Evolutionary conservation across 2,113 vertebrate genomes (phyloP), one percentile per base, ranked within the genome.

Genomic region (Dunckerocampus dactyliophorus): DNA sequence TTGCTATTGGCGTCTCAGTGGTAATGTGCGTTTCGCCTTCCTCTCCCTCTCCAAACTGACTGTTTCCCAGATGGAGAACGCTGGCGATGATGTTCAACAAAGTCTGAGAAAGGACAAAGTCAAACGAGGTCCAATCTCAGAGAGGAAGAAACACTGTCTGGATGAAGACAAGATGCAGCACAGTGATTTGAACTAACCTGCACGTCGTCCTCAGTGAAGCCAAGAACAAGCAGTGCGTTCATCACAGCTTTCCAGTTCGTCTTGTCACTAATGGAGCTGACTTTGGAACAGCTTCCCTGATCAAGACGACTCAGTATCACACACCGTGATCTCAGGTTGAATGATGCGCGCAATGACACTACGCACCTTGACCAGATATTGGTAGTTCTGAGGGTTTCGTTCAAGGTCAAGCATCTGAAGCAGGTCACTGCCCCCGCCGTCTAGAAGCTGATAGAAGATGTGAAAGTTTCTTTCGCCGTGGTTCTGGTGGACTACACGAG

Each of bases 381-480:
- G 87, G 81, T 98, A 97, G 69, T 85, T 93, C 43, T 96, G 96
- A 0, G 95, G 90, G 77, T 86, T 98, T 72, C 92, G 92, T 24
- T 96, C 94, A 0, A 99, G 88, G 54, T 92, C 93, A 74, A 97
- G 89, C 28, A 88, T 85, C 14, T 84, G 86, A 9, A 99, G 90
- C 0, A 93, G 82, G 2, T 94, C 88, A 20, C 93, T 91, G 1
- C 96, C 93, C 0, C 93, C 95, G 21, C 95, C 95, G 11, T 97
- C 95, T 63, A 99, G 86, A 60, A 99, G 89, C 88, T 99, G 96
- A 83, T 99, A 99, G 89, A 99, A 99, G 75, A 99, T 91, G 77
- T 99, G 97, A 83, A 98, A 99, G 88, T 96, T 99, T 81, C 97
- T 93, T 87, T 99, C 95, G 0, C 97, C 96, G 0, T 97, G 95